Evolutionary conservation across 2,888 invertebrate species (phyloP).

Genomic region (Drosophila meridiana): DNA sequence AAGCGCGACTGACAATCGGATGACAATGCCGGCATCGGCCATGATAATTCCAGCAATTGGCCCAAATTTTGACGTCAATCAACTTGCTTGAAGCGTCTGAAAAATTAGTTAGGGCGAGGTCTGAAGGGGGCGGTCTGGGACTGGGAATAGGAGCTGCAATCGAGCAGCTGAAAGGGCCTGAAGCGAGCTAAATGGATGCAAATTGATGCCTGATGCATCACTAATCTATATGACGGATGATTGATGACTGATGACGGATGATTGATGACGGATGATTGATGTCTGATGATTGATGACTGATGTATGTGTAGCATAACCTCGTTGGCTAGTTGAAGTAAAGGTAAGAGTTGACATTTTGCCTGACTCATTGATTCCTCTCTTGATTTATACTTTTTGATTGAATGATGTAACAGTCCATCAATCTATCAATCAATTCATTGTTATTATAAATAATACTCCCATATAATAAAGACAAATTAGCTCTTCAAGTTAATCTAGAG

Average conservation of each 20-base stretch:
- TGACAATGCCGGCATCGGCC: slow-evolving; percentile 51
- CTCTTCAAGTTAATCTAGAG: not conserved
- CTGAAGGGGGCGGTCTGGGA: not conserved
- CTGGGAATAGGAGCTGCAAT: not conserved
- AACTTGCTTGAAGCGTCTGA: slow-evolving; percentile 9
- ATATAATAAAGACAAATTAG: too few species aligned
- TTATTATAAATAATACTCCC: too few species aligned
- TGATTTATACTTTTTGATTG: not conserved
- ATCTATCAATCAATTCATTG: not conserved
- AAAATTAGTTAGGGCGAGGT: not conserved
- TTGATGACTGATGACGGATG: not conserved
- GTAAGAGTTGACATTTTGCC: too few species aligned
- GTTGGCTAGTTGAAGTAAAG: not conserved
- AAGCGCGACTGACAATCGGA: slow-evolving; percentile 63
- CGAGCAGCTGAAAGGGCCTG: not conserved
- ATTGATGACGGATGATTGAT: not conserved
- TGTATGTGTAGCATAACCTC: not conserved
- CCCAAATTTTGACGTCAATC: slow-evolving; percentile 31
- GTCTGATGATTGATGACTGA: not conserved
- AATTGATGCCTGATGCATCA: not conserved
- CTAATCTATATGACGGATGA: not conserved
- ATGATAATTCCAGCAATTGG: slow-evolving; percentile 53
- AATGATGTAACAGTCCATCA: not conserved
- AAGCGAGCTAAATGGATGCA: not conserved
- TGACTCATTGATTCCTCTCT: not conserved